A percentile compares a stretch with the other conserved stretches of the same genome.
phyloP scores from a whole-genome alignment of 2,888 invertebrate species.

The Drosophila lacicola region DNA sequence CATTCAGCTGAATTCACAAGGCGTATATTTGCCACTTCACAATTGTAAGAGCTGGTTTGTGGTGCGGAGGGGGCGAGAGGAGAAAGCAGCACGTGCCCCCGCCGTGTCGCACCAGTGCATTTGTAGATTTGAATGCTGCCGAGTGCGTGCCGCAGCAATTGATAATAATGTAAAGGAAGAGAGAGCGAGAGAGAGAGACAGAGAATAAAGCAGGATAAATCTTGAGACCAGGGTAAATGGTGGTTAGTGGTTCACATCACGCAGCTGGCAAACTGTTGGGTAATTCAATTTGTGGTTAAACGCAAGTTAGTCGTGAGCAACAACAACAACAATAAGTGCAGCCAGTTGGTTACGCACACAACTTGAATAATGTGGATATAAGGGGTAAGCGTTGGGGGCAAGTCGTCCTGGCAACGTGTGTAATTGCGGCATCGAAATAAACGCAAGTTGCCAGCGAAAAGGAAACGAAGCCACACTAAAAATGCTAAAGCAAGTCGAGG shows the following conservation, averaged over 20 bases:
- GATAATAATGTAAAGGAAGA: constrained; percentile 45
- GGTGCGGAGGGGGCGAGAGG: background rate
- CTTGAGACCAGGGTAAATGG: constrained; percentile 10
- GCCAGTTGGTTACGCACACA: constrained; percentile 48
- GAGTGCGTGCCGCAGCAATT: constrained; percentile 43
- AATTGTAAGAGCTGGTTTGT: constrained; percentile 10
- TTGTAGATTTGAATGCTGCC: constrained; percentile 54
- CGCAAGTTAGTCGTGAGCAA: constrained; percentile 67
- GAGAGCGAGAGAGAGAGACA: background rate
- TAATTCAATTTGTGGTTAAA: constrained; percentile 81
- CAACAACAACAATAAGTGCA: constrained; percentile 29
- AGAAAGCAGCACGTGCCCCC: constrained; percentile 28
- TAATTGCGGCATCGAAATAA: constrained; percentile 66
- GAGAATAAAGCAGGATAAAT: background rate
- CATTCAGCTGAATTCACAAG: constrained; percentile 16
- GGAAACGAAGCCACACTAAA: constrained; percentile 10
- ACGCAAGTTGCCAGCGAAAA: constrained; percentile 40
- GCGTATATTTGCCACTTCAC: constrained; percentile 24
- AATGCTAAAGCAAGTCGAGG: constrained; percentile 23
- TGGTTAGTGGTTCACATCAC: constrained; percentile 46
- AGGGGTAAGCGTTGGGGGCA: constrained; percentile 6
- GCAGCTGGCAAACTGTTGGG: constrained; percentile 73
- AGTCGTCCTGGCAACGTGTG: constrained; percentile 62
- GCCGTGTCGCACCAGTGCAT: constrained; percentile 26
- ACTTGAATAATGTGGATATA: constrained; percentile 45